Conservation (phyloP, 2,113 vertebrate genomes). For the Mormyrus iriodes region DNA sequence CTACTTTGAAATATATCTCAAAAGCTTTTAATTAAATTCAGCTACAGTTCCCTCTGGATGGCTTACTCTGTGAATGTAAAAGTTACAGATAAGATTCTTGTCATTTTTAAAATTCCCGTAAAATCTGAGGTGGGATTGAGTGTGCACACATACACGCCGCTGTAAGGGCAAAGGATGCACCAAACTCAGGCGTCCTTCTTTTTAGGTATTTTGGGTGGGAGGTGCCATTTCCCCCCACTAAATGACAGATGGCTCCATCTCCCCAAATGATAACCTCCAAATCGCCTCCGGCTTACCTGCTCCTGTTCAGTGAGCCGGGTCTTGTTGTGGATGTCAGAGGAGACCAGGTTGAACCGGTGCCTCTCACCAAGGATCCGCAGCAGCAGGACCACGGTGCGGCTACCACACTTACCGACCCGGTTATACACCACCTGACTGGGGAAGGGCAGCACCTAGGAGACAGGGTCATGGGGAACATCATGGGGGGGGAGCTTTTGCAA, state of each 20-base stretch:
- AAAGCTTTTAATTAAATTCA: neutral
- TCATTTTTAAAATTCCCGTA: neutral
- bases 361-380: conserved; percentile 86
- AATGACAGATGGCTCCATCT: neutral
- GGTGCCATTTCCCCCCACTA: neutral
- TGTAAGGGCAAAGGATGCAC: neutral
- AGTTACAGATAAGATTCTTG: conserved; percentile 17
- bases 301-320: conserved; percentile 92
- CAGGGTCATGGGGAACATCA: neutral
- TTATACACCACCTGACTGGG: conserved; percentile 99
- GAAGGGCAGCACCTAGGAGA: conserved; percentile 79
- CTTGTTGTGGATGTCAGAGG: conserved; percentile 97
- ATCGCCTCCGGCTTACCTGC: conserved; percentile 63
- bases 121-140: neutral
- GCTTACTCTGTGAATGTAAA: no score
- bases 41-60: neutral
- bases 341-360: conserved; percentile 88
- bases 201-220: neutral
- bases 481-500: neutral
- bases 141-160: neutral
- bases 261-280: neutral
- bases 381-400: conserved; percentile 90
- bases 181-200: neutral
- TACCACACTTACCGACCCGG: conserved; percentile 96
- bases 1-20: neutral